phyloP scores from a whole-genome alignment of 2,888 invertebrate genomes.

The Rhagonycha fulva region DNA sequence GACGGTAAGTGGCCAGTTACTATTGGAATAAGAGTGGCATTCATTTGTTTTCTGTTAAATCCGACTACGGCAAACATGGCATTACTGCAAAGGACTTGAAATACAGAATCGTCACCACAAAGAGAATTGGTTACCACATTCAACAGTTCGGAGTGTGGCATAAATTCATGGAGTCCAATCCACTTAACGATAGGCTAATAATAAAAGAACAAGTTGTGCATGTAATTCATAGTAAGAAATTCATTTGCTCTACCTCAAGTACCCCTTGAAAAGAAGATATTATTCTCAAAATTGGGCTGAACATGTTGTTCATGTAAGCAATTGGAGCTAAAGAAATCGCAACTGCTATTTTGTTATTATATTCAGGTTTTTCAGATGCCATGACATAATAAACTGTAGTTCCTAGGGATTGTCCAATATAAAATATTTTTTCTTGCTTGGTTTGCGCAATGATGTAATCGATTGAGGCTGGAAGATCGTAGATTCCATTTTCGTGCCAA shows the following conservation, averaged over 20 bases:
- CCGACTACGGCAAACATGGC: slow-evolving; percentile 46
- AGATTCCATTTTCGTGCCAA: slow-evolving; percentile 78
- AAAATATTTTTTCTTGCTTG: slow-evolving; percentile 58
- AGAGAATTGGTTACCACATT: slow-evolving; percentile 57
- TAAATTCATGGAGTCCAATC: slow-evolving; percentile 62
- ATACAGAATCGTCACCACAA: slow-evolving; percentile 49
- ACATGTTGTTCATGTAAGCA: slow-evolving; percentile 56
- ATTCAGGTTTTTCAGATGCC: slow-evolving; percentile 58
- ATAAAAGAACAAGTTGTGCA: not conserved
- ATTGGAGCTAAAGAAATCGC: slow-evolving; percentile 63
- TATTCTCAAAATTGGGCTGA: slow-evolving; percentile 47
- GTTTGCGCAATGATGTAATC: slow-evolving; percentile 65
- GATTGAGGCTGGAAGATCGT: slow-evolving; percentile 78
- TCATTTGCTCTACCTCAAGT: not conserved
- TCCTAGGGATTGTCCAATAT: slow-evolving; percentile 66
- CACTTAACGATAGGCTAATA: not conserved
- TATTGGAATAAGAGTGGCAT: slow-evolving; percentile 42
- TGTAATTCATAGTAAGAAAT: no score
- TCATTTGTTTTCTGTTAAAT: slow-evolving; percentile 46
- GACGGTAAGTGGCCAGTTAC: slow-evolving; percentile 42
- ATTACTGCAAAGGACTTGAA: slow-evolving; percentile 43
- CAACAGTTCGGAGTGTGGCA: slow-evolving; percentile 61
- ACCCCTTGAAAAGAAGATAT: not conserved
- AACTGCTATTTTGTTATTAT: slow-evolving; percentile 59
- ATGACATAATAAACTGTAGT: slow-evolving; percentile 62